A percentile compares a stretch with the other conserved stretches of the same genome.
Conservation (phyloP, 2,797 vertebrate species). For the Cephalopachus bancanus region DNA sequence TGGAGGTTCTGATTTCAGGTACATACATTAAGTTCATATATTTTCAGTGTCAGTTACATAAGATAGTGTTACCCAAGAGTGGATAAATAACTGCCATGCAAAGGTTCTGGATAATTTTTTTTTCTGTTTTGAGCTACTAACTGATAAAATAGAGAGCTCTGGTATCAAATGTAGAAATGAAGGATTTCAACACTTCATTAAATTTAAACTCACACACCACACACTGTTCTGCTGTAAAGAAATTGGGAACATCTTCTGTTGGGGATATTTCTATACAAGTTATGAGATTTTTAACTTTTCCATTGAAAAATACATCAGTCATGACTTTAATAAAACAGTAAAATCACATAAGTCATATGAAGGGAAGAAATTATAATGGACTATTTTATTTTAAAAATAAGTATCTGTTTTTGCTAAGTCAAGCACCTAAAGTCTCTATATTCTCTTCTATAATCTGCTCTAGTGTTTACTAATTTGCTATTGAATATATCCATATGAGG, state of each 20-base stretch:
- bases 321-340: background rate
- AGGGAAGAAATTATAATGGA: background rate
- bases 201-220: background rate
- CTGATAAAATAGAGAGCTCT: background rate
- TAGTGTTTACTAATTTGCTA: background rate
- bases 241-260: background rate
- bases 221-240: background rate
- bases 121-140: background rate
- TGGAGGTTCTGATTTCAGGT: background rate
- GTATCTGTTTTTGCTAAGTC: background rate
- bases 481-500: background rate
- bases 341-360: background rate
- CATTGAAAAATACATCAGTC: background rate
- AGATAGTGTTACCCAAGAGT: background rate
- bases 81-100: background rate
- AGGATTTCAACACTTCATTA: background rate
- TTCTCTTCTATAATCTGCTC: background rate
- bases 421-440: background rate
- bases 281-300: background rate
- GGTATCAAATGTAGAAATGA: background rate
- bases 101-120: background rate
- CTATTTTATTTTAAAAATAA: background rate
- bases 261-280: background rate
- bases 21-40: background rate
- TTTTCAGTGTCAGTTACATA: background rate